Evolutionary conservation across 2,113 vertebrate species (phyloP).

Genomic region (Microcebus murinus): DNA sequence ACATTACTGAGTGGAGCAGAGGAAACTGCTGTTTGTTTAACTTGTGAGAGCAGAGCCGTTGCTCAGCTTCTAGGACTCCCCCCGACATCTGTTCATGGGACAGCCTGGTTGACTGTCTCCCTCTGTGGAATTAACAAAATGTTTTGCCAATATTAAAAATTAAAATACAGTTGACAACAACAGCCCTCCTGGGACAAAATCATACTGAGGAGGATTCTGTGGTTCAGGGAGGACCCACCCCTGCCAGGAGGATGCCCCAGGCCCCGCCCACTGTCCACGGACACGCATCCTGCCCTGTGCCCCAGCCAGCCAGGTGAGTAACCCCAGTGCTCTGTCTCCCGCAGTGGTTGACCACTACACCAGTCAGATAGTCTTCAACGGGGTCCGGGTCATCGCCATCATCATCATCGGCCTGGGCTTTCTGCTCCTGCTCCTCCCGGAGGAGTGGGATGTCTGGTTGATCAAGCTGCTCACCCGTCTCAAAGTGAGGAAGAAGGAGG

Average conservation of each 20-base stretch:
- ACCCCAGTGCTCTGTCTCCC: conserved; percentile 53
- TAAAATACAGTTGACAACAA: neutral
- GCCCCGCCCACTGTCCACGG: neutral
- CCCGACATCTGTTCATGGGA: neutral
- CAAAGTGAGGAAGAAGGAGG: conserved; percentile 92
- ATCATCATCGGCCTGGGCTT: conserved; percentile 97
- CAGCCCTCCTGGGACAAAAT: neutral
- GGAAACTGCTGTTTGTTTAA: fast-evolving
- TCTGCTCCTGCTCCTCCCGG: conserved; percentile 95
- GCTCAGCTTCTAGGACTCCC: neutral
- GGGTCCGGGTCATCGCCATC: conserved; percentile 95
- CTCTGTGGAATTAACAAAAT: neutral
- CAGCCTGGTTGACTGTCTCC: neutral
- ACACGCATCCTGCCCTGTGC: fast-evolving
- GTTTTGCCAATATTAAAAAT: neutral
- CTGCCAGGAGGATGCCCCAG: neutral
- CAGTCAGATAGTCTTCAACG: conserved; percentile 96
- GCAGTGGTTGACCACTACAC: conserved; percentile 96
- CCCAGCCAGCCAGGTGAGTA: neutral
- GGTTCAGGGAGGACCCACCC: neutral
- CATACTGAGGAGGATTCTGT: neutral
- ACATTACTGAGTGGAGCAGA: fast-evolving
- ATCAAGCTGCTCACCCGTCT: conserved; percentile 93
- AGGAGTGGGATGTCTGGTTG: conserved; percentile 97
- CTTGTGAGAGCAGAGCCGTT: neutral